phyloP scores from a whole-genome alignment of 2,113 vertebrate genomes.

The Rhinoderma darwinii region DNA sequence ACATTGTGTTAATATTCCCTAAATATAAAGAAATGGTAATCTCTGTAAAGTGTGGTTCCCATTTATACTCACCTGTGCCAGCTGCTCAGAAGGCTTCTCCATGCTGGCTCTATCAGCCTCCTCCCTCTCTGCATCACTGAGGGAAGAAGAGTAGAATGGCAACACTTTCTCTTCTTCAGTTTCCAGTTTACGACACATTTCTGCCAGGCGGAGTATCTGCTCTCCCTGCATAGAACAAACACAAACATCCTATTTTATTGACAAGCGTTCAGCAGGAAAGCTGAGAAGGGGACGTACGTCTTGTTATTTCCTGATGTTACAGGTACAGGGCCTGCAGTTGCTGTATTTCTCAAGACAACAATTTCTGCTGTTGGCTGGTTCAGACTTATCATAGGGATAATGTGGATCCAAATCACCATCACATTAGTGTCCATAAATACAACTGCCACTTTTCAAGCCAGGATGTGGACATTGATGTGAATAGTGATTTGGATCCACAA shows the following conservation, averaged over 20 bases:
- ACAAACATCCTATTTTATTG: neutral
- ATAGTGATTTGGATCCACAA: neutral
- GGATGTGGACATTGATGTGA: neutral
- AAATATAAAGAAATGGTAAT: too few species aligned
- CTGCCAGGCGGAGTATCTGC: constrained; percentile 75
- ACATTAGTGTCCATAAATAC: neutral
- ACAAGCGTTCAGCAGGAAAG: neutral
- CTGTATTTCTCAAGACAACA: neutral
- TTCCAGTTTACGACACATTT: constrained; percentile 83
- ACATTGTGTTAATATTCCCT: too few species aligned
- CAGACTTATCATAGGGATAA: neutral
- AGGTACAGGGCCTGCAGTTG: neutral
- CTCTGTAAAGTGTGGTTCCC: neutral
- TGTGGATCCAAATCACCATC: too few species aligned
- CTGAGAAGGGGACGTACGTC: too few species aligned
- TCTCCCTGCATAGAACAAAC: constrained; percentile 71
- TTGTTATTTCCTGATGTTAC: neutral
- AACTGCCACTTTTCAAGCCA: neutral
- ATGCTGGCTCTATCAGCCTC: constrained; percentile 51
- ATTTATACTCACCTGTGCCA: constrained; percentile 72
- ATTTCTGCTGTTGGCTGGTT: neutral
- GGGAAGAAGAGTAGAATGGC: constrained; percentile 76
- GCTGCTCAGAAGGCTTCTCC: constrained; percentile 64
- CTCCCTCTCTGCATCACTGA: constrained; percentile 69
- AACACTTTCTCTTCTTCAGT: constrained; percentile 84